These are phyloP conservation scores for Pseudachorutes palmiensis DNA, from an alignment of 1,140 invertebrate genomes.

Conservation along the genomic window DNA sequence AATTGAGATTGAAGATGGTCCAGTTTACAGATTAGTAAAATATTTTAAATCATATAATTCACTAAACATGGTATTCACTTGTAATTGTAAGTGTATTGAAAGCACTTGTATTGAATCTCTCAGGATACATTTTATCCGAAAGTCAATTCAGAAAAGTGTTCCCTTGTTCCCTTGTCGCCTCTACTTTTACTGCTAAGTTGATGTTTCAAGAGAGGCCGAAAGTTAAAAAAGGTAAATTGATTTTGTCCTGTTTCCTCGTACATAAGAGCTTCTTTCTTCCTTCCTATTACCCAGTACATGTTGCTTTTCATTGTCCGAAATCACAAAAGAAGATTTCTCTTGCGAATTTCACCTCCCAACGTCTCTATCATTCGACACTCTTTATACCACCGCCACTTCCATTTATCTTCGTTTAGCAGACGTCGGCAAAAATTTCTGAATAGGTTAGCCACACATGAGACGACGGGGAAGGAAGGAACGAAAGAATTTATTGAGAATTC, in stretches of 20 bases:
- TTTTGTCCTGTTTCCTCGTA: background rate
- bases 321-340: background rate
- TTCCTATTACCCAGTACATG: background rate
- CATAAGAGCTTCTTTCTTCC: background rate
- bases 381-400: background rate
- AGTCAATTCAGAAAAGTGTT: no score
- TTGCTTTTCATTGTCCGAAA: background rate
- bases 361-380: background rate
- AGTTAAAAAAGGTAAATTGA: background rate
- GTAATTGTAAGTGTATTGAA: no score
- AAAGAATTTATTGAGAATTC: no score
- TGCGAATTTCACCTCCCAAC: background rate
- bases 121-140: no score
- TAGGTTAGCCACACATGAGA: no score
- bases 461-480: no score
- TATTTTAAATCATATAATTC: no score
- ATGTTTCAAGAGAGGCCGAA: background rate
- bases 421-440: background rate
- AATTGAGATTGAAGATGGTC: no score
- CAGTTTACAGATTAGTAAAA: no score
- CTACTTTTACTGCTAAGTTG: background rate
- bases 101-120: no score
- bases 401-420: background rate
- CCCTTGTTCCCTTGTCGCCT: background rate
- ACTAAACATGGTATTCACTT: no score